Base-by-base conservation (phyloP, 2,888 invertebrate genomes). In the Pandemis cinnamomeana region DNA sequence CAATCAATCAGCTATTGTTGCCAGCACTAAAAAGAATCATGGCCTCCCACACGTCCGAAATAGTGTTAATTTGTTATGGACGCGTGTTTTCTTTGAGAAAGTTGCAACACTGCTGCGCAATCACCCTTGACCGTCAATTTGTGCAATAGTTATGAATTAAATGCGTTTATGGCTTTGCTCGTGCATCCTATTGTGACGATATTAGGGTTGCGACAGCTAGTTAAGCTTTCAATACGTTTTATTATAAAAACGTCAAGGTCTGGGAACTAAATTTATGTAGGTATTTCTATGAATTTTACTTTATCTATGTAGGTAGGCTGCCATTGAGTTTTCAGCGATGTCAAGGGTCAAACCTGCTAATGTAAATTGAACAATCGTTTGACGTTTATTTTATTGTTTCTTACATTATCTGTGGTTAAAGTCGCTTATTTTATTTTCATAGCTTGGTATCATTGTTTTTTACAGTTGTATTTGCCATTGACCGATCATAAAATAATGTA, bases 1-100 rank as follows among this genome's bases (percentile, higher is more conserved):
- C 61, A 71, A 76, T 76, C 72, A 72, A 73, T 76, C 76, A 68
- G 10, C 48, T 66, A 75, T 75, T 75, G 75, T 74, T 74, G 74
- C 36, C 67, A 71, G 60, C 11, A 6, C 27, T 48, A 70, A 67
- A 66, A 67, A 71, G 61, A 42, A 53, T 53, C 67, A 48, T 62
- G 70, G 62, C 70, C 58, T 55, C 70, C 73, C 46, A 71, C 55
- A 41, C 46, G 60, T 60, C 27, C 20, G 55, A 58, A n/a, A 64
- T 27, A 70, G 71, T 60, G 66, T 60, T 70, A 74, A 74, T 74
- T 74, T 74, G 74, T 67, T 71, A 71, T 53, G 69, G 71, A 48
- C 48, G 55, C 70, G 11, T 42, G 58, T 68, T 68, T 70, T 73
- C 63, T 71, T 71, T 74, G 66, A 71, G 74, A 74, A 74, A 74